A percentile compares a stretch with the other conserved stretches of the same genome.
Evolutionary conservation across 2,797 vertebrate species (phyloP).

Genomic region (Coranthus polyacanthus): DNA sequence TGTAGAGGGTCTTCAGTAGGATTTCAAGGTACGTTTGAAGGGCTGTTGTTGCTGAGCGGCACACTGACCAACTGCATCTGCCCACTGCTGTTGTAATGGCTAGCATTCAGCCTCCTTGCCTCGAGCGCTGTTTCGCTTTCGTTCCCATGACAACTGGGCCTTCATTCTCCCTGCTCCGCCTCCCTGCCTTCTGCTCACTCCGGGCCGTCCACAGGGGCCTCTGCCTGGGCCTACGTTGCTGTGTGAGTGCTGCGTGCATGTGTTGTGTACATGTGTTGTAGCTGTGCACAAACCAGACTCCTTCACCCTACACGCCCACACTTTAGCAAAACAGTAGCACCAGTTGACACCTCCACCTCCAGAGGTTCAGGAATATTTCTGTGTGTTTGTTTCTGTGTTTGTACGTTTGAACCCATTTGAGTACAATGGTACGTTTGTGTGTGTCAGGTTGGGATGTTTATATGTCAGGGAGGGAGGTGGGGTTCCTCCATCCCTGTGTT

Average conservation of each 20-base stretch:
- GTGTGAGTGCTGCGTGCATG: constrained; percentile 29
- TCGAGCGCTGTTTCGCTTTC: constrained; percentile 72
- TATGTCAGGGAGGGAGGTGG: constrained; percentile 41
- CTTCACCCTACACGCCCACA: constrained; percentile 46
- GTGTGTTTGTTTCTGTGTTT: constrained; percentile 36
- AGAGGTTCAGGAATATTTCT: constrained; percentile 41
- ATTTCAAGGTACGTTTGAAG: constrained; percentile 47
- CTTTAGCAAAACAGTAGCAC: constrained; percentile 22
- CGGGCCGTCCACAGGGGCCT: constrained; percentile 56
- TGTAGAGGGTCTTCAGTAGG: constrained; percentile 11
- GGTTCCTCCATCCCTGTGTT: constrained; percentile 31
- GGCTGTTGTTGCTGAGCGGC: constrained; percentile 64
- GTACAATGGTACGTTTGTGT: constrained; percentile 13
- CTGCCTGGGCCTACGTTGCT: constrained; percentile 52
- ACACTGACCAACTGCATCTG: constrained; percentile 70
- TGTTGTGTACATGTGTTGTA: constrained; percentile 36
- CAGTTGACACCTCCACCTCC: constrained; percentile 61
- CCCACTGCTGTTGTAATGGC: constrained; percentile 76
- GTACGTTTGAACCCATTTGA: constrained; percentile 30
- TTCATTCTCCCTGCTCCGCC: constrained; percentile 70
- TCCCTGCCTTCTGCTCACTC: constrained; percentile 74
- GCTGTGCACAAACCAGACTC: constrained; percentile 44
- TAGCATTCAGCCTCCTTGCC: constrained; percentile 74
- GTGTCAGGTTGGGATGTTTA: constrained; percentile 43
- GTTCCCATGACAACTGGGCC: constrained; percentile 83